A percentile compares a stretch with the other conserved stretches of the same genome.
phyloP scores from a whole-genome alignment of 2,888 invertebrate genomes.

The Drosophila silvestris region DNA sequence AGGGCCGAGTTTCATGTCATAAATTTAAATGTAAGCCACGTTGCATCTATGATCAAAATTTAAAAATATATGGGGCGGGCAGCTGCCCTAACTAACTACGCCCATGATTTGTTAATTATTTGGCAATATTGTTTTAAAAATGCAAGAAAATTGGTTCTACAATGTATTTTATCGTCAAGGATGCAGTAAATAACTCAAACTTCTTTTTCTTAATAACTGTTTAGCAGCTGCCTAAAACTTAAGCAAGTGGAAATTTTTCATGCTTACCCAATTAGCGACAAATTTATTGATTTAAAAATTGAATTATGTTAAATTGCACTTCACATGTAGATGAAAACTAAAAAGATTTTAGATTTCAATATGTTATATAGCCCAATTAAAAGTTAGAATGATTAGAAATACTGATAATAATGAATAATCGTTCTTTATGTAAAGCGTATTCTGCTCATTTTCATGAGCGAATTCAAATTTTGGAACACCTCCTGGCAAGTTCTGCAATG shows the following conservation, averaged over 20 bases:
- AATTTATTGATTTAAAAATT: neutral
- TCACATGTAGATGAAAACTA: neutral
- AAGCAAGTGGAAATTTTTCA: no score
- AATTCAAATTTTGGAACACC: conserved; percentile 25
- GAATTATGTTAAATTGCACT: neutral
- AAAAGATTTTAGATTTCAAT: neutral
- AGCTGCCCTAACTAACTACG: neutral
- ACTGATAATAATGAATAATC: neutral
- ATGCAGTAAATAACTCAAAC: neutral
- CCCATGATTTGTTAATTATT: neutral
- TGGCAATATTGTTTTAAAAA: neutral
- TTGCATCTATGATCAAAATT: neutral
- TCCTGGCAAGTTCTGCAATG: conserved; percentile 45
- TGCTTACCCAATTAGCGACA: neutral
- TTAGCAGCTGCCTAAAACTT: neutral
- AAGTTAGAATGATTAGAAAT: neutral
- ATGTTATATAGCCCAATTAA: no score
- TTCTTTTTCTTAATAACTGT: no score
- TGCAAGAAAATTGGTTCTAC: neutral
- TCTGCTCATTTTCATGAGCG: neutral
- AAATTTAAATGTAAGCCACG: neutral
- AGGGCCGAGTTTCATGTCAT: neutral
- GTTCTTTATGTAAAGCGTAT: neutral
- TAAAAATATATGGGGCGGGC: neutral
- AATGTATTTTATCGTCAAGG: no score